Base-by-base conservation (phyloP, 2,797 vertebrate genomes). In the Acipenser transmontanus region DNA sequence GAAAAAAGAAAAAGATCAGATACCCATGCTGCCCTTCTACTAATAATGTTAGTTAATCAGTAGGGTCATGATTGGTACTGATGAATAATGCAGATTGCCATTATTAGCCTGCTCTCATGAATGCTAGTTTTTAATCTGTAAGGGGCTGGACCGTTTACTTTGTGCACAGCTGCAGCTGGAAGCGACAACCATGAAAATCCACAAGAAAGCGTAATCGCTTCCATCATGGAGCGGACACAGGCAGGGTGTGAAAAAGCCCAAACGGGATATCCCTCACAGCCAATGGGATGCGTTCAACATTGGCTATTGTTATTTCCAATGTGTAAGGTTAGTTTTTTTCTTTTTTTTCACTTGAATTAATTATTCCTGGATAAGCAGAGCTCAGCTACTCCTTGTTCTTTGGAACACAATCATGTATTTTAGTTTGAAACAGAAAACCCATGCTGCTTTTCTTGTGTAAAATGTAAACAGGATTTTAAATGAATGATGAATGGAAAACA, bases 181-280 rank as follows among this genome's bases (percentile, higher is more conserved):
- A 48, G 56, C 79, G 81, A 82, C 77, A 78, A 47, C 79, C 78
- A 76, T 81, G 80, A 78, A 74, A 71, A 62, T 74, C 70, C 66
- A 64, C 70, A 80, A 73, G 72, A 76, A 66, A 73, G 71, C 75
- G 77, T 78, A 72, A 80, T 85, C 78, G 79, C 74, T 20, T 66
- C 75, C 11, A 34, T 17, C 17, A 34, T 13, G 34, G 60, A 34
- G 60, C 60, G 14, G 8, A 61, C 60, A 8, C n/a, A 61, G 47
- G 60, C 60, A 79, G 82, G 74, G 80, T 79, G 82, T 83, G 77
- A 78, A 82, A 77, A 72, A 80, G 79, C 82, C 80, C 79, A 82
- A 83, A 75, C 17, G 73, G 80, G 78, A 80, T 79, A 78, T 76
- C 80, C 80, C 76, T 71, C 66, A 61, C 73, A 78, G 74, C 78